Conservation (phyloP, 2,113 vertebrate species). For the Cebus imitator region DNA sequence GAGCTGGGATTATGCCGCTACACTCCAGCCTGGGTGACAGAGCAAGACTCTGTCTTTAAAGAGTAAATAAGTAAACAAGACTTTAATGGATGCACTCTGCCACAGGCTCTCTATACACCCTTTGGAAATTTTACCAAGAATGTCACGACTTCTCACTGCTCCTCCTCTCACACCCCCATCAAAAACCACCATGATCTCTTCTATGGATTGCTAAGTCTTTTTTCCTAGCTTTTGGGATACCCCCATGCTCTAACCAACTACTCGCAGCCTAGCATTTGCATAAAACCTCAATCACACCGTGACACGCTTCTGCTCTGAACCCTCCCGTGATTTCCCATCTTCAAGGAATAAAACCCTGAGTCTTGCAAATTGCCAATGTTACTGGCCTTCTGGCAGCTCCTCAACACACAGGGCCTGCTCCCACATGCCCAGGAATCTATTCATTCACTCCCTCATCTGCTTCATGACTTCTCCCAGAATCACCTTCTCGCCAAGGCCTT, state of each 20-base stretch:
- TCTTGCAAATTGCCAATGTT: neutral
- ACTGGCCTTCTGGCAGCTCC: neutral
- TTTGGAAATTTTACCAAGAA: neutral
- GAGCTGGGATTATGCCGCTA: no score
- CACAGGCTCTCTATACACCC: no score
- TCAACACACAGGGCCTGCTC: fast-evolving
- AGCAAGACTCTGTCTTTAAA: no score
- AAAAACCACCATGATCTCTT: neutral
- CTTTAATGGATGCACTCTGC: neutral
- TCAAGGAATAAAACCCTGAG: neutral
- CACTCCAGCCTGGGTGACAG: no score
- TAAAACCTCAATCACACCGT: neutral
- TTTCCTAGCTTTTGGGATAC: neutral
- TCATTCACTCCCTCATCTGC: neutral
- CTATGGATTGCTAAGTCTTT: neutral
- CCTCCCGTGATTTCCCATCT: neutral
- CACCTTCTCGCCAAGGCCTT: neutral
- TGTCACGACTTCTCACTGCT: neutral
- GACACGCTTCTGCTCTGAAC: neutral
- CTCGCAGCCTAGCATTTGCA: fast-evolving
- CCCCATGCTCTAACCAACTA: fast-evolving
- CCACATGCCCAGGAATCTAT: neutral
- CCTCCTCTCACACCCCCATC: no score
- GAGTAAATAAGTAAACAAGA: no score
- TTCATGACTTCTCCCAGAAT: neutral